Percentiles rank a stretch among this genome's conserved stretches.
These are phyloP conservation scores for Lacerta viridis DNA, from an alignment of 2,797 vertebrate genomes.

Conservation along the genomic window DNA sequence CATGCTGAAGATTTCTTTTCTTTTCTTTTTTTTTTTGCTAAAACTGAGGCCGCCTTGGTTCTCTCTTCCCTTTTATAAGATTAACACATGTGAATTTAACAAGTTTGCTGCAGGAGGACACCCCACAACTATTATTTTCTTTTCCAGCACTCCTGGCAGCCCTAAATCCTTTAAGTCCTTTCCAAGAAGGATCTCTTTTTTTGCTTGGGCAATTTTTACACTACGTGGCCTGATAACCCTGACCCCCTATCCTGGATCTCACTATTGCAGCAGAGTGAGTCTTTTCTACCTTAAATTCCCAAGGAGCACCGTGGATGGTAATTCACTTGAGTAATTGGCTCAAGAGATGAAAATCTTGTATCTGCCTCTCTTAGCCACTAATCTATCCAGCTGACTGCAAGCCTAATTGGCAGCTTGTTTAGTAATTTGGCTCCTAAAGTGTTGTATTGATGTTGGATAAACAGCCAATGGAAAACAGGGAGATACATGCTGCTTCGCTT, in stretches of 20 bases:
- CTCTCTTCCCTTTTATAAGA: conserved; percentile 70
- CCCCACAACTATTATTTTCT: conserved; percentile 72
- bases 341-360: conserved; percentile 88
- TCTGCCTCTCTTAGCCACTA: conserved; percentile 83
- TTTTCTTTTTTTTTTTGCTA: conserved; percentile 23
- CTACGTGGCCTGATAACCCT: conserved; percentile 69
- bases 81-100: conserved; percentile 67
- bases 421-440: conserved; percentile 89
- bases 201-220: conserved; percentile 71
- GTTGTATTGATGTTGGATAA: conserved; percentile 89
- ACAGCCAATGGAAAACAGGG: conserved; percentile 81
- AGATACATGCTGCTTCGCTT: conserved; percentile 76
- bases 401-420: conserved; percentile 91
- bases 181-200: conserved; percentile 74
- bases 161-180: conserved; percentile 79
- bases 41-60: conserved; percentile 47
- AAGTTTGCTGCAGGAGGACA: conserved; percentile 61
- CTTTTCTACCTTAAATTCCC: conserved; percentile 78
- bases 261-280: conserved; percentile 77
- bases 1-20: conserved; percentile 32
- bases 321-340: conserved; percentile 88
- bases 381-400: conserved; percentile 89
- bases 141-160: conserved; percentile 69
- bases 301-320: conserved; percentile 80
- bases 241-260: conserved; percentile 69